These are phyloP conservation scores for Mormyrops boulengeri DNA, from an alignment of 2,797 vertebrate species.

Conservation along the genomic window DNA sequence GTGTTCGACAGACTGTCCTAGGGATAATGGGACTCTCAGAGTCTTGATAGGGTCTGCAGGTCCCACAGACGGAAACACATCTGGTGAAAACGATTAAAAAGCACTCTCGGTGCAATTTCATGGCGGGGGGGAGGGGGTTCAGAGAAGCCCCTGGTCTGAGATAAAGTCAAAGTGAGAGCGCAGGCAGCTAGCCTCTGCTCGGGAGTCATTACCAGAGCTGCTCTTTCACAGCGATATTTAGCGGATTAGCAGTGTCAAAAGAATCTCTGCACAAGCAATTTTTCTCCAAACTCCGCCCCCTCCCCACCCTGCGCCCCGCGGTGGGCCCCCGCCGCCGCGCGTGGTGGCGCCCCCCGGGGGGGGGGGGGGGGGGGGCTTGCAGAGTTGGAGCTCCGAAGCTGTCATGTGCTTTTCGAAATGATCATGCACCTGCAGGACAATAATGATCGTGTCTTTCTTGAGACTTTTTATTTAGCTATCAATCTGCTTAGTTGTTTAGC, in stretches of 20 bases:
- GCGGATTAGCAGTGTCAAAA: conserved; percentile 37
- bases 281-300: conserved; percentile 7
- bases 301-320: neutral
- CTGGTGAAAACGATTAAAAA: conserved; percentile 24
- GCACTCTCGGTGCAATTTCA: conserved; percentile 11
- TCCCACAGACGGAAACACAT: conserved; percentile 19
- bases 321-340: too few species aligned
- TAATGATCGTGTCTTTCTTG: neutral
- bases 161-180: conserved; percentile 19
- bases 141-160: conserved; percentile 4
- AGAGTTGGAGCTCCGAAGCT: neutral
- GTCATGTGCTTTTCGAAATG: neutral
- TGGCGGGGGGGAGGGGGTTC: neutral
- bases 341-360: too few species aligned
- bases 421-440: neutral
- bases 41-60: conserved; percentile 6
- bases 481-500: neutral
- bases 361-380: neutral
- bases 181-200: conserved; percentile 3
- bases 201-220: conserved; percentile 11
- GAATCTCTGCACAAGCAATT: conserved; percentile 27
- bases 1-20: neutral
- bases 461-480: neutral
- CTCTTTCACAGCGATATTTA: conserved; percentile 29
- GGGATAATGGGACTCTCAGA: conserved; percentile 4